Base-by-base conservation (phyloP, 2,888 invertebrate species). In the Asteroscopus sphinx region DNA sequence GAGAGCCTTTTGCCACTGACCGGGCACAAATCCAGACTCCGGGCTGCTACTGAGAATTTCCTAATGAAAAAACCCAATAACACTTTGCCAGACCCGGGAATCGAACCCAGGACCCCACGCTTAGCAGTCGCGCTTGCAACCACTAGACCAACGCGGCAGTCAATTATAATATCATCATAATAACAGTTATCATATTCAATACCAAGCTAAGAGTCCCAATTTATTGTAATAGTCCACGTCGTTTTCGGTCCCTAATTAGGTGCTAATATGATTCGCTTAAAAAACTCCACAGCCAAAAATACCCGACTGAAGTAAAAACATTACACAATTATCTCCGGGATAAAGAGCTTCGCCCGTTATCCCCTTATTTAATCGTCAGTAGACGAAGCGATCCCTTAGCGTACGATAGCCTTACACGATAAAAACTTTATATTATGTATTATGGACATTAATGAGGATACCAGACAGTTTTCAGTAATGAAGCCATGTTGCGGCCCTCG, bases 391-490 rank as follows among this genome's bases (percentile, higher is more conserved):
- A 58, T 63, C 64, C 68, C 58, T 63, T 48, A 53, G 46, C 61
- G 40, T 54, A 45, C 54, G 52, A 63, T 53, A 67, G 39, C 59
- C 41, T 47, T 33, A 45, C 28, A 30, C 37, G 57, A 68, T 76
- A 73, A 70, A 73, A 74, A 74, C 51, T 76, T 76, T 77, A 77
- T 70, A 60, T 60, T 67, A 65, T 61, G 68, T 75, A 61, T 66
- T 68, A 75, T 60, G 63, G 65, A 40, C 65, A 61, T 72, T 77
- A 77, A 79, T 77, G 76, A 80, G 65, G 45, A 56, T 65, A 41
- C 56, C 66, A 68, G 68, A 66, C 75, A 73, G 74, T 81, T 73
- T 77, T 72, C 76, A 65, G 75, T 82, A 84, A 83, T 84, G 82
- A 84, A 84, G 76, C 73, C 74, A 68, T 83, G 83, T 80, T 76